Evolutionary conservation across 2,888 invertebrate species (phyloP), one percentile per base, ranked within the genome.

Genomic region (Trissonchulus sp.): DNA sequence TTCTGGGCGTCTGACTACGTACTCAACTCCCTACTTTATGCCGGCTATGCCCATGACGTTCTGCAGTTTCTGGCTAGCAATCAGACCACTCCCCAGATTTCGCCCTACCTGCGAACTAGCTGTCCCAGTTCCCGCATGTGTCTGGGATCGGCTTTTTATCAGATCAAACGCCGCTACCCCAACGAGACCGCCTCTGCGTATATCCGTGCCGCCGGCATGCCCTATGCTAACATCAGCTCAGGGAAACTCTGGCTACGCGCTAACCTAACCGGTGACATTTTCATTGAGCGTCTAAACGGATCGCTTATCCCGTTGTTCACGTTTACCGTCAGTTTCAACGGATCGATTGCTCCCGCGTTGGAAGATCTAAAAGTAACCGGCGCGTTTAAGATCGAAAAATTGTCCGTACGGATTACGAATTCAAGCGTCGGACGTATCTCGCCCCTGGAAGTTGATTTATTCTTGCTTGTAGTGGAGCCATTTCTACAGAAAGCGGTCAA

Each of bases 351-450:
- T 8, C 8, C 23, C 23, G 8, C 8, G 48, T 23, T 48, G 8
- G 48, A 48, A 15, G 69, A 69, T 33, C 36, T 33, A 33, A 30
- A 3, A 3, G n/a, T 69, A 15, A n/a, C n/a, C 30, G 65, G 65
- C n/a, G 15, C 3, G 28, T 3, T 63, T 15, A 63, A 18, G 28
- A 63, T 63, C 30, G 15, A 63, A 8, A 31, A 63, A n/a, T 28
- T 63, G 8, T 3, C 15, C n/a, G 30, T 63, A 3, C 15, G n/a
- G 3, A 31, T 63, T 3, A 28, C 8, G 8, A 18, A 31, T 15
- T 63, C 65, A 63, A 63, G 3, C 3, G 65, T 63, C 8, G 65
- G 65, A 15, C 31, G 31, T n/a, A 63, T 63, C 30, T 63, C 65
- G 15, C 65, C 65, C 3, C 65, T 63, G 3, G 65, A 63, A 63